Percentiles rank a stretch among this genome's conserved stretches.
phyloP scores from a whole-genome alignment of 2,888 invertebrate genomes.

The Campaea margaritaria region DNA sequence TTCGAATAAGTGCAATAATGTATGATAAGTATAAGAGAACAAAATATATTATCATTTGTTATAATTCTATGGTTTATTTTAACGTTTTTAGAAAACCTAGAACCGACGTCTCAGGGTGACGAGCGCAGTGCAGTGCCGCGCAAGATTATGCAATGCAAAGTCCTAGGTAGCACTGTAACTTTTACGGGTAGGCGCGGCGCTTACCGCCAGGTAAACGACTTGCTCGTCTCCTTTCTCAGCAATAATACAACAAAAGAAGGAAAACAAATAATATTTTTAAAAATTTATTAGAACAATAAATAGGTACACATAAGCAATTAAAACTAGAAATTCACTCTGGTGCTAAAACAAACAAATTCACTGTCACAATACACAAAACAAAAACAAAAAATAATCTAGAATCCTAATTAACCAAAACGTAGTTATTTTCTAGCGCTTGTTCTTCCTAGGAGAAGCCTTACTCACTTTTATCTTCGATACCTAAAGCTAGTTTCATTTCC shows the following conservation, averaged over 20 bases:
- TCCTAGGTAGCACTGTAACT: no score
- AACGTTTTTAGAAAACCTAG: background rate
- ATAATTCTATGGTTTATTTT: constrained; percentile 23
- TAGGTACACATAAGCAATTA: no score
- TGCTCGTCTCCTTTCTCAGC: no score
- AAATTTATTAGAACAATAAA: no score
- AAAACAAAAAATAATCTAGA: constrained; percentile 20
- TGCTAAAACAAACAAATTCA: constrained; percentile 14
- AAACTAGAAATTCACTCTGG: background rate
- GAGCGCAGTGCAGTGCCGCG: no score
- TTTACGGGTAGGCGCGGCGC: no score
- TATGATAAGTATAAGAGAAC: constrained; percentile 55
- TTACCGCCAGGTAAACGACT: no score
- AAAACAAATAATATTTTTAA: no score
- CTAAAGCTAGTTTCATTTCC: constrained; percentile 77
- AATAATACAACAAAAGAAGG: no score
- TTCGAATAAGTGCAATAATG: constrained; percentile 64
- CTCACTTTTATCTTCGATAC: constrained; percentile 51
- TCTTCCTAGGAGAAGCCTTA: constrained; percentile 15
- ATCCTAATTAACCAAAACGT: constrained; percentile 1
- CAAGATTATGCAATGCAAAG: no score
- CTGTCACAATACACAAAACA: constrained; percentile 18
- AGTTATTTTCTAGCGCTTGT: background rate
- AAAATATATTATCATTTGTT: constrained; percentile 58
- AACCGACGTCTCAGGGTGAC: no score